These are phyloP conservation scores for Leptothorax acervorum DNA, from an alignment of 2,888 invertebrate genomes.

Conservation along the genomic window DNA sequence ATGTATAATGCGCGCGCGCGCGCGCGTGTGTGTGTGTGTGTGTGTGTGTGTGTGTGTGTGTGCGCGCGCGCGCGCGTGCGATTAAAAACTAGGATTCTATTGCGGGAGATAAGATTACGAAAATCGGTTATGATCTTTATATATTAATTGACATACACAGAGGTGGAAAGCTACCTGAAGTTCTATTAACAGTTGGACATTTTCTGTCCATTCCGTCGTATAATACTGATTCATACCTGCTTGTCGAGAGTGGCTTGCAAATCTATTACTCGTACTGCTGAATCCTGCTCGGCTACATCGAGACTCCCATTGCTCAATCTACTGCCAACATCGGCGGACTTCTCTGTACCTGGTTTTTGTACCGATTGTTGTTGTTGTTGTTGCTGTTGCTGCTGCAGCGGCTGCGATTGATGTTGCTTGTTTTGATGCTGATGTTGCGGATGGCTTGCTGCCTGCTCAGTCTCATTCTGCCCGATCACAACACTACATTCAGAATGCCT, in stretches of 20 bases:
- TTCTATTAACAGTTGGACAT: constrained; percentile 19
- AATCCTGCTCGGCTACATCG: constrained; percentile 87
- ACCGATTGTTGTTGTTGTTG: constrained; percentile 74
- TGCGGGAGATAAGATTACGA: background rate
- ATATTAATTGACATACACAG: constrained; percentile 8
- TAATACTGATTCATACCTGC: constrained; percentile 88
- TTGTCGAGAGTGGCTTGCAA: constrained; percentile 95
- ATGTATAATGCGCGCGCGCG: background rate
- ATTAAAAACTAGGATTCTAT: background rate
- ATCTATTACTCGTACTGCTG: constrained; percentile 90
- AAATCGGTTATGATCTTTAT: background rate
- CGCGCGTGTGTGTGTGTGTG: background rate
- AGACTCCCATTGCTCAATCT: constrained; percentile 84
- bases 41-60: background rate
- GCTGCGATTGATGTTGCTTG: constrained; percentile 79
- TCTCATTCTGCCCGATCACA: constrained; percentile 84
- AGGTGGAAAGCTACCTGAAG: constrained; percentile 35
- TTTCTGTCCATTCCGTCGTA: constrained; percentile 39
- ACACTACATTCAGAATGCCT: constrained; percentile 86
- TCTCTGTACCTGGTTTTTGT: constrained; percentile 80
- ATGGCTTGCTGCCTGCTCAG: constrained; percentile 82
- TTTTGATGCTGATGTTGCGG: constrained; percentile 79
- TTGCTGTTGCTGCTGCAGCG: constrained; percentile 82
- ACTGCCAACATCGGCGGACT: constrained; percentile 79
- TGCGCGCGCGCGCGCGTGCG: background rate